Evolutionary conservation across 2,113 vertebrate genomes (phyloP).

Genomic region (Chamaetylas fuelleborni): DNA sequence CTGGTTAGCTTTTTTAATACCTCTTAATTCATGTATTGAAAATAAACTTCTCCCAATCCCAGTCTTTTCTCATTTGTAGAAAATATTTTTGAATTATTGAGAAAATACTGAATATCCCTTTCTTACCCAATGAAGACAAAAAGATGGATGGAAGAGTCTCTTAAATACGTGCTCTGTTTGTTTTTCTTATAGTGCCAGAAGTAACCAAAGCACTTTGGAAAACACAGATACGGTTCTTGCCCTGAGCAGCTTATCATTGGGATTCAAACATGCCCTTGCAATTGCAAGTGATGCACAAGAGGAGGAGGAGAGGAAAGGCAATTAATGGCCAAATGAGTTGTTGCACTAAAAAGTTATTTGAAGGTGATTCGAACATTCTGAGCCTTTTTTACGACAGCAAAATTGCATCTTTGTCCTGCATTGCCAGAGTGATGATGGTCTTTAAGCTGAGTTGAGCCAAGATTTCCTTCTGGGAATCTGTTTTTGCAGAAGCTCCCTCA

Average conservation of each 20-base stretch:
- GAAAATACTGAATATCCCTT: not conserved
- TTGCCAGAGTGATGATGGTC: not conserved
- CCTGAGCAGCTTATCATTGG: conserved; percentile 34
- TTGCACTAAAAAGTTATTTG: conserved; percentile 42
- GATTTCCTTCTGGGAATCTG: not conserved
- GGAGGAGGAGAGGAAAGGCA: not conserved
- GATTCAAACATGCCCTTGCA: conserved; percentile 5
- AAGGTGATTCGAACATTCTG: not conserved
- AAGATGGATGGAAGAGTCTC: not conserved
- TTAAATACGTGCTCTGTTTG: not conserved
- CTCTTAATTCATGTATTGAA: not conserved
- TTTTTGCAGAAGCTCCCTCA: not conserved
- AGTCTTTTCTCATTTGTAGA: not conserved
- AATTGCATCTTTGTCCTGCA: not conserved
- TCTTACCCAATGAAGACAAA: not conserved
- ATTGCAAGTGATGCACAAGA: not conserved
- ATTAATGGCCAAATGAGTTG: conserved; percentile 46
- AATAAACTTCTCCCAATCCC: not conserved
- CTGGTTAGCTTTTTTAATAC: not conserved
- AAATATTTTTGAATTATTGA: not conserved
- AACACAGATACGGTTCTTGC: not conserved
- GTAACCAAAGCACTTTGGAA: conserved; percentile 30
- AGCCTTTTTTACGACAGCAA: not conserved
- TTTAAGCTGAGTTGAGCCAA: not conserved
- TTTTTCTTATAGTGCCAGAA: not conserved